Evolutionary conservation across 2,888 invertebrate genomes (phyloP).

Genomic region (Phalera bucephala): DNA sequence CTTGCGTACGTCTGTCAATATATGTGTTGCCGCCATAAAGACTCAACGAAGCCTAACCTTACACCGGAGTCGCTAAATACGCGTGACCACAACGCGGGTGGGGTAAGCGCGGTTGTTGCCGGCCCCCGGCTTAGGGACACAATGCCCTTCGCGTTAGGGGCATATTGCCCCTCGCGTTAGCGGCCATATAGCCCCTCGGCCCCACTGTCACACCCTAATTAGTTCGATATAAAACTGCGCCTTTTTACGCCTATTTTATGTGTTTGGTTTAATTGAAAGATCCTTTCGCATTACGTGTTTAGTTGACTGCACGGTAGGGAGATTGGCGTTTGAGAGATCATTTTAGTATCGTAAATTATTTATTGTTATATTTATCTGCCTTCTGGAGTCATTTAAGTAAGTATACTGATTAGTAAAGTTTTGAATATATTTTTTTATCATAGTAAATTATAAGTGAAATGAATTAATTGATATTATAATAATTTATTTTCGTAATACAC

Average conservation of each 20-base stretch:
- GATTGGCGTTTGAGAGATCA: constrained; percentile 26
- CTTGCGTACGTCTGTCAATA: no score
- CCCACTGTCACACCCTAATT: constrained; percentile 64
- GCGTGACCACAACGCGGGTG: constrained; percentile 55
- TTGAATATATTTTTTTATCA: no score
- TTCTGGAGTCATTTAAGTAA: no score
- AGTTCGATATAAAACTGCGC: constrained; percentile 64
- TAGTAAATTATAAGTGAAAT: constrained; percentile 3
- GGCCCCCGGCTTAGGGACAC: constrained; percentile 13
- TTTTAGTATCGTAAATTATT: constrained; percentile 28
- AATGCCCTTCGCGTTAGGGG: constrained; percentile 1
- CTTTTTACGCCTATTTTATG: constrained; percentile 64
- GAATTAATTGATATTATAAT: background rate
- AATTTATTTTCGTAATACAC: no score
- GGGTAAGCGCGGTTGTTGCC: constrained; percentile 39
- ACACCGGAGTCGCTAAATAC: constrained; percentile 31
- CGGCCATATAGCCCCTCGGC: constrained; percentile 48
- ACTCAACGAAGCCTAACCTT: constrained; percentile 41
- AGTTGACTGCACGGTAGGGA: constrained; percentile 33
- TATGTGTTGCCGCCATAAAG: no score
- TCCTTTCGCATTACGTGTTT: constrained; percentile 42
- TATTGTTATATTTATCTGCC: constrained; percentile 9
- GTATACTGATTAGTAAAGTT: no score
- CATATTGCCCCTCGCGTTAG: constrained; percentile 30
- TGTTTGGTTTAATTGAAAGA: constrained; percentile 60